Evolutionary conservation across 1,140 invertebrate species (phyloP).

Genomic region (Drosophila kikkawai): DNA sequence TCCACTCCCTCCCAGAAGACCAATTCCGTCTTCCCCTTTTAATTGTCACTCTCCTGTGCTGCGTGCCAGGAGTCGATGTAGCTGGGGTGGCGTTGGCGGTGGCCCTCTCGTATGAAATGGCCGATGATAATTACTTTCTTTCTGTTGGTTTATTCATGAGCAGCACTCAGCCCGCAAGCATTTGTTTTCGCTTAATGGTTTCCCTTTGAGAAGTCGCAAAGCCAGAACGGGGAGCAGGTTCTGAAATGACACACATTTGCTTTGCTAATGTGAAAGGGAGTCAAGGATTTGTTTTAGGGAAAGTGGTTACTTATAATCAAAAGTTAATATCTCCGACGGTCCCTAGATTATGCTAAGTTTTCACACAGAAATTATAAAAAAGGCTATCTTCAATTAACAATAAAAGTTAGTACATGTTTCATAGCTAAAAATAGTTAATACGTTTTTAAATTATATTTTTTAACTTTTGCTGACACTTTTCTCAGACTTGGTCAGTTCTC

Average conservation of each 20-base stretch:
- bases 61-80: slow-evolving; percentile 4
- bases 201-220: slow-evolving; percentile 57
- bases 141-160: slow-evolving; percentile 74
- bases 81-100: slow-evolving; percentile 11
- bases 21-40: slow-evolving; percentile 41
- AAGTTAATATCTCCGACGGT: neutral
- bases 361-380: neutral
- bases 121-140: slow-evolving; percentile 74
- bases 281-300: neutral
- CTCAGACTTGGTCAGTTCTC: neutral
- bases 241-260: slow-evolving; percentile 26
- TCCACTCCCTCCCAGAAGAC: slow-evolving; percentile 17
- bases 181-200: slow-evolving; percentile 74
- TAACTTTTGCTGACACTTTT: neutral
- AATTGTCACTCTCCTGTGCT: slow-evolving; percentile 57
- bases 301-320: neutral
- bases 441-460: neutral
- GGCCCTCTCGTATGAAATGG: slow-evolving; percentile 56
- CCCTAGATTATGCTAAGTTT: too few relatives aligned
- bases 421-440: neutral
- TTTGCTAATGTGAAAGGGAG: slow-evolving; percentile 31
- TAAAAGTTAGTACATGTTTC: neutral
- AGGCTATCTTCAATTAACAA: neutral
- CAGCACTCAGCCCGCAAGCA: slow-evolving; percentile 35
- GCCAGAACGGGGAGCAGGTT: slow-evolving; percentile 5